phyloP scores from a whole-genome alignment of 2,888 invertebrate species.

The Chalcis sispes region DNA sequence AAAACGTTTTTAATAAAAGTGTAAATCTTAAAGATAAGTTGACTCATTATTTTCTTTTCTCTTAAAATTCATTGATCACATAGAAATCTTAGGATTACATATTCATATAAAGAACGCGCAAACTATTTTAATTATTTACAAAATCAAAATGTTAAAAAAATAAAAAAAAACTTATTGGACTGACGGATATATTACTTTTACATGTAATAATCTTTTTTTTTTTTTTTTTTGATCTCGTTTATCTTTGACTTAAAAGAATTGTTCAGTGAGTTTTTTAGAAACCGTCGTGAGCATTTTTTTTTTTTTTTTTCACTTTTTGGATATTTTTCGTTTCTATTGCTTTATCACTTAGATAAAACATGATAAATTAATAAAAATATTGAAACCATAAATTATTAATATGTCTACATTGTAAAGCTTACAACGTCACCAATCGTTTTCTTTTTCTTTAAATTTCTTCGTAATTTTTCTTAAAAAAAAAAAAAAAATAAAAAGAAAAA shows the following conservation, averaged over 20 bases:
- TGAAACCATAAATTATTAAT: too few species aligned
- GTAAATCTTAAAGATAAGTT: constrained; percentile 28
- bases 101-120: constrained; percentile 11
- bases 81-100: constrained; percentile 35
- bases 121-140: constrained; percentile 32
- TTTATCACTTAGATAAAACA: too few species aligned
- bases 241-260: constrained; percentile 32
- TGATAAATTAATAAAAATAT: too few species aligned
- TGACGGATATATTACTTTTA: constrained; percentile 14
- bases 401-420: too few species aligned
- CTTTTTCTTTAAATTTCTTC: too few species aligned
- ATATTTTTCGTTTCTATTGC: too few species aligned
- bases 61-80: constrained; percentile 37
- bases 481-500: too few species aligned
- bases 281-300: constrained; percentile 17
- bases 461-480: too few species aligned
- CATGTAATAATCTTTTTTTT: constrained; percentile 36
- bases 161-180: constrained; percentile 17
- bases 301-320: background rate
- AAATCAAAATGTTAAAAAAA: constrained; percentile 7
- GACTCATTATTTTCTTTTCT: too few species aligned
- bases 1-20: constrained; percentile 21
- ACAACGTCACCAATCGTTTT: too few species aligned
- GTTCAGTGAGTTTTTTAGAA: background rate
- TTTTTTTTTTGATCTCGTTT: constrained; percentile 43